These are phyloP conservation scores for Thamnophis elegans DNA, from an alignment of 2,797 vertebrate species.

Conservation along the genomic window DNA sequence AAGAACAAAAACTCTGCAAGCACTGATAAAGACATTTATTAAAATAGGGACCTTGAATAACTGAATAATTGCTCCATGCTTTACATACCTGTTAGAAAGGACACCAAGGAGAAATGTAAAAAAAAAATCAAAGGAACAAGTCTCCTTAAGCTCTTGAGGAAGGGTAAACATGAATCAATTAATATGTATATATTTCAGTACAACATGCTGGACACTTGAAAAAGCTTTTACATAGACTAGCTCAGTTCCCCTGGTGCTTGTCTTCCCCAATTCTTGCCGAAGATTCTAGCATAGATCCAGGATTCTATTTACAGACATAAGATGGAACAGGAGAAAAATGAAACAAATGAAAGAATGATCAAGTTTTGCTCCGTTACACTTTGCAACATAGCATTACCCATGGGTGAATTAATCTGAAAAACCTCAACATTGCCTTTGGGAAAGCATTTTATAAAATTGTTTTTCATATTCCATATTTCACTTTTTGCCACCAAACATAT, in stretches of 20 bases:
- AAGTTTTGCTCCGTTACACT: background rate
- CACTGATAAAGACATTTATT: background rate
- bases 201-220: background rate
- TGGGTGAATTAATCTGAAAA: background rate
- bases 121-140: background rate
- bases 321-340: background rate
- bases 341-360: background rate
- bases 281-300: background rate
- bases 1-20: background rate
- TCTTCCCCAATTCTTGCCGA: background rate
- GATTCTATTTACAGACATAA: background rate
- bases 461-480: background rate
- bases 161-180: background rate
- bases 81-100: background rate
- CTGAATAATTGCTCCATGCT: background rate
- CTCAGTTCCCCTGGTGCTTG: background rate
- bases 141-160: background rate
- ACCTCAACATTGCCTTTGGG: background rate
- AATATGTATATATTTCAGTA: background rate
- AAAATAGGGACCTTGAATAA: background rate
- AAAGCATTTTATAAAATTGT: background rate
- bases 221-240: background rate
- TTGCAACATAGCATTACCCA: background rate
- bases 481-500: background rate
- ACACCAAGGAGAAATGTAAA: background rate